Evolutionary conservation across 2,797 vertebrate species (phyloP).

Genomic region (Sebastolobus alascanus): DNA sequence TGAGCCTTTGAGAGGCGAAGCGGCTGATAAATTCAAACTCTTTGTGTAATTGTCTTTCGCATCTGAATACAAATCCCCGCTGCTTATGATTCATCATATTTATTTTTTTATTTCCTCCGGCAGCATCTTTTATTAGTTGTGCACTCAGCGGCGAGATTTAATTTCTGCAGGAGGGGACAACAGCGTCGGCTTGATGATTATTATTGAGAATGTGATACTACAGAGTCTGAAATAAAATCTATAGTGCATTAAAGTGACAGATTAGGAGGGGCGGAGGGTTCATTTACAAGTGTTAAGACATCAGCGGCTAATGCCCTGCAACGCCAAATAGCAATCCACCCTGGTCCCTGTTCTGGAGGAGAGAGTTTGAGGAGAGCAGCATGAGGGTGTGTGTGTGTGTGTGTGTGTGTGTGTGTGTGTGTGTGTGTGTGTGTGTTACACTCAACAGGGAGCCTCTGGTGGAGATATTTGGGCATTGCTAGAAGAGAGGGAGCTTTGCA

Average conservation of each 20-base stretch:
- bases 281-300: slow-evolving; percentile 99
- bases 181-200: slow-evolving; percentile 97
- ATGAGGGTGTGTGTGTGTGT: slow-evolving; percentile 39
- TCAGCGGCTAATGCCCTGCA: slow-evolving; percentile 94
- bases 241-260: slow-evolving; percentile 99
- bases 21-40: slow-evolving; percentile 92
- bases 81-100: slow-evolving; percentile 98
- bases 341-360: slow-evolving; percentile 89
- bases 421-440: slow-evolving; percentile 17
- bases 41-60: slow-evolving; percentile 95
- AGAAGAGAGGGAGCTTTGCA: slow-evolving; percentile 13
- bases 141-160: slow-evolving; percentile 97
- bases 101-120: slow-evolving; percentile 98
- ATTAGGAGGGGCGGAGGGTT: slow-evolving; percentile 95
- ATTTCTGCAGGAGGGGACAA: slow-evolving; percentile 97
- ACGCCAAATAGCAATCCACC: slow-evolving; percentile 95
- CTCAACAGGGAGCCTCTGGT: slow-evolving; percentile 75
- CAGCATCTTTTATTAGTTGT: slow-evolving; percentile 99
- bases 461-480: slow-evolving; percentile 58
- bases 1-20: slow-evolving; percentile 90
- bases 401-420: slow-evolving; percentile 28
- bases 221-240: slow-evolving; percentile 98
- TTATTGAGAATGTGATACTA: slow-evolving; percentile 98
- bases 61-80: slow-evolving; percentile 91
- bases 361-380: slow-evolving; percentile 56